Conservation (phyloP, 2,797 vertebrate species). For the Sebastes hopkinsi region DNA sequence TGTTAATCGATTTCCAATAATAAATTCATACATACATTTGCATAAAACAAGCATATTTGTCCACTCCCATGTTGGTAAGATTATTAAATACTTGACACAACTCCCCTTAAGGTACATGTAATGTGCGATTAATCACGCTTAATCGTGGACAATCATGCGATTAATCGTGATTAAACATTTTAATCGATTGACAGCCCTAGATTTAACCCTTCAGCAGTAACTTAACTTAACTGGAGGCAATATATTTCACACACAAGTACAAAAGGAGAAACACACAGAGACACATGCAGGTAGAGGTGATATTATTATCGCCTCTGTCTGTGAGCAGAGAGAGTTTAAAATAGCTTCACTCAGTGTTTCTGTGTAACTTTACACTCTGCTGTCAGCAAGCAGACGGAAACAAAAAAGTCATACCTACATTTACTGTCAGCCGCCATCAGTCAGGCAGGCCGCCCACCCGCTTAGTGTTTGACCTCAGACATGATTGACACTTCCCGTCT, state of each 20-base stretch:
- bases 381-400: not conserved
- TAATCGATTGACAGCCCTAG: too few species aligned
- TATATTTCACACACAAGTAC: not conserved
- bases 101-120: too few species aligned
- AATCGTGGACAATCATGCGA: rapidly evolving
- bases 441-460: not conserved
- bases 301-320: not conserved
- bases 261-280: not conserved
- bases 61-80: too few species aligned
- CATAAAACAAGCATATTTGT: too few species aligned
- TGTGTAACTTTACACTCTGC: not conserved
- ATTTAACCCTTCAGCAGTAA: not conserved
- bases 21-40: too few species aligned
- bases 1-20: too few species aligned
- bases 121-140: too few species aligned
- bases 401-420: not conserved
- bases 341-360: not conserved
- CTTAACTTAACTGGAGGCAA: not conserved
- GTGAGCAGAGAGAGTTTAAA: not conserved
- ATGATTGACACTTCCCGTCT: not conserved
- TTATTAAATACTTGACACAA: too few species aligned
- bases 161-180: rapidly evolving
- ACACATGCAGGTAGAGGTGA: not conserved
- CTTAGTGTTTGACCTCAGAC: not conserved
- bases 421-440: not conserved